Conservation (phyloP, 2,113 vertebrate species). For the Alligator sinensis region DNA sequence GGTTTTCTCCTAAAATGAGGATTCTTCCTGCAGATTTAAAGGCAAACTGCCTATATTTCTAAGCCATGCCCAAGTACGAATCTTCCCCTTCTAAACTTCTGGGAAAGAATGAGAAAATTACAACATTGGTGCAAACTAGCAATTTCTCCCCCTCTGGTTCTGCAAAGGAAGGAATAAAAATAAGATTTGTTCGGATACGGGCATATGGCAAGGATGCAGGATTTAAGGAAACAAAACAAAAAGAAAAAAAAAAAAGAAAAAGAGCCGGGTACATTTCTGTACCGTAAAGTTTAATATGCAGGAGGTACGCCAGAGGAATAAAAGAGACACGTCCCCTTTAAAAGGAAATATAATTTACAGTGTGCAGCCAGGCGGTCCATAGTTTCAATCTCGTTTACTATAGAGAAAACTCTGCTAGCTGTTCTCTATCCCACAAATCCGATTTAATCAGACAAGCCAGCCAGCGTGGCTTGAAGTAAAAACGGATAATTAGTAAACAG, state of each 20-base stretch:
- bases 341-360: constrained; percentile 94
- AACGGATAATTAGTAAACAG: constrained; percentile 99
- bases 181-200: neutral
- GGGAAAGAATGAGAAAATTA: fast-evolving
- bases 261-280: neutral
- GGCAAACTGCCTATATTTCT: fast-evolving
- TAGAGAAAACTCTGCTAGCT: constrained; percentile 89
- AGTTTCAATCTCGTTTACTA: constrained; percentile 91
- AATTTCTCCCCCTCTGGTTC: neutral
- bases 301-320: constrained; percentile 65
- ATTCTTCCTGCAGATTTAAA: fast-evolving
- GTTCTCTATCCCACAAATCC: constrained; percentile 95
- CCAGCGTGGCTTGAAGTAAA: constrained; percentile 96
- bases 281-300: constrained; percentile 70
- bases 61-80: fast-evolving
- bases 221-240: neutral
- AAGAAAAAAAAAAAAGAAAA: neutral
- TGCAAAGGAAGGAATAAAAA: neutral
- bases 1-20: neutral
- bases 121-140: neutral
- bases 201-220: neutral
- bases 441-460: constrained; percentile 99
- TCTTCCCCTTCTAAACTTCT: fast-evolving
- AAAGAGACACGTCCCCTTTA: constrained; percentile 87
- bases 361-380: constrained; percentile 85